Evolutionary conservation across 2,888 invertebrate genomes (phyloP), one percentile per base, ranked within the genome.

Genomic region (Drosophila nigricruria): DNA sequence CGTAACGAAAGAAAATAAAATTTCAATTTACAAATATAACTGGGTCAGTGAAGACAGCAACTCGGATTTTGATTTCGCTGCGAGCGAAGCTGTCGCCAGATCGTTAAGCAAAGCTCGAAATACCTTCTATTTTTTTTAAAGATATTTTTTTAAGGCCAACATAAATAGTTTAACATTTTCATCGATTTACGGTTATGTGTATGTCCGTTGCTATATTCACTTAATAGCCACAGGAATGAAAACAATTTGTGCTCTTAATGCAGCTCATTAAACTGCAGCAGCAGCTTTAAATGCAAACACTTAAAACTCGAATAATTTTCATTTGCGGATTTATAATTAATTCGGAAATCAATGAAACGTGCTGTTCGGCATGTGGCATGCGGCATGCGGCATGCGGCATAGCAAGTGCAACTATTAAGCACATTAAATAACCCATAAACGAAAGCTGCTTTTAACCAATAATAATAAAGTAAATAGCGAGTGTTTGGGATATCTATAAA

Each of bases 11-110:
- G 65, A 69, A 71, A 81, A 82, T 88, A 88, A 88, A 90, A 83
- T 86, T 86, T 88, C 83, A 90, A 90, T 90, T 87, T 83, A 71
- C 89, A 86, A 82, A 69, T 71, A 77, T 73, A 85, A 77, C 77
- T 82, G 74, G 89, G 81, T 80, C 78, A 86, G 68, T 60, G 23
- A 38, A 61, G 36, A 23, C 75, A 25, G 27, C 61, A 69, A 75
- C 69, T 57, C 59, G 9, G 50, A 53, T 52, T 65, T 60, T 53
- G 63, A 53, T 64, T 59, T 40, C 16, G 30, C 25, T 53, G 49
- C 70, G 25, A 42, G 27, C 20, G 50, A 23, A 73, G 65, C 38
- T 43, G 32, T 40, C 49, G 59, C 56, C 56, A 52, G 50, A 73
- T 56, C 74, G 40, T 63, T 54, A 63, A 50, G 27, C 8, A 16